A percentile compares a stretch with the other conserved stretches of the same genome.
Evolutionary conservation across 1,140 invertebrate species (phyloP).

Genomic region (Heliothis subflexa): DNA sequence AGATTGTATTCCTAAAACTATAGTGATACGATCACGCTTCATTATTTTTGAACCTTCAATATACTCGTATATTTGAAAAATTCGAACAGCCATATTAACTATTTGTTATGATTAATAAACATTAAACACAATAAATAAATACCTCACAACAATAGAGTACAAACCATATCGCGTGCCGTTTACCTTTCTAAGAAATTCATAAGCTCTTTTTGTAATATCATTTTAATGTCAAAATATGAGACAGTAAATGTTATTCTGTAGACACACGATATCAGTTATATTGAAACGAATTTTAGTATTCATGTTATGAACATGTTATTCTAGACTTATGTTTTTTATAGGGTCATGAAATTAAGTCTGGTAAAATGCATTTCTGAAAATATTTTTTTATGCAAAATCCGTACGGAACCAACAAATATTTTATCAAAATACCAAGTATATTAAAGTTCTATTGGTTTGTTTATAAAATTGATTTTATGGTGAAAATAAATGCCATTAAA

Average conservation of each 20-base stretch:
- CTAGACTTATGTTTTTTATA: neutral
- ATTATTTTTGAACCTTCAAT: neutral
- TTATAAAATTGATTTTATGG: slow-evolving; percentile 15
- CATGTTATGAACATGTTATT: neutral
- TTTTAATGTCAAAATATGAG: slow-evolving; percentile 36
- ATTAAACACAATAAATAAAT: neutral
- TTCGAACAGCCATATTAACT: neutral
- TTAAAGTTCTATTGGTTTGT: neutral
- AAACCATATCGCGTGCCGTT: slow-evolving; percentile 6
- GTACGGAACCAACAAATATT: slow-evolving; percentile 1
- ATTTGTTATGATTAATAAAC: neutral
- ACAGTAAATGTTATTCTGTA: slow-evolving; percentile 26
- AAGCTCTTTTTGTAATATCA: slow-evolving; percentile 32
- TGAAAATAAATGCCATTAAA: neutral
- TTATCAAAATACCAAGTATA: too few relatives aligned
- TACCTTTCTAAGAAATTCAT: slow-evolving; percentile 26
- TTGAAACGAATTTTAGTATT: neutral
- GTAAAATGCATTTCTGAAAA: too few relatives aligned
- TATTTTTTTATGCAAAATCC: neutral
- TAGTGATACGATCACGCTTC: too few relatives aligned
- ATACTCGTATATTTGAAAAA: neutral
- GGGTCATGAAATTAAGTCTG: neutral
- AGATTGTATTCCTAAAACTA: too few relatives aligned
- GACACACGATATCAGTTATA: slow-evolving; percentile 16
- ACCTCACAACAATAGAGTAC: neutral